Evolutionary conservation across 1,140 invertebrate species (phyloP).

Genomic region (Rhagoletis pomonella): DNA sequence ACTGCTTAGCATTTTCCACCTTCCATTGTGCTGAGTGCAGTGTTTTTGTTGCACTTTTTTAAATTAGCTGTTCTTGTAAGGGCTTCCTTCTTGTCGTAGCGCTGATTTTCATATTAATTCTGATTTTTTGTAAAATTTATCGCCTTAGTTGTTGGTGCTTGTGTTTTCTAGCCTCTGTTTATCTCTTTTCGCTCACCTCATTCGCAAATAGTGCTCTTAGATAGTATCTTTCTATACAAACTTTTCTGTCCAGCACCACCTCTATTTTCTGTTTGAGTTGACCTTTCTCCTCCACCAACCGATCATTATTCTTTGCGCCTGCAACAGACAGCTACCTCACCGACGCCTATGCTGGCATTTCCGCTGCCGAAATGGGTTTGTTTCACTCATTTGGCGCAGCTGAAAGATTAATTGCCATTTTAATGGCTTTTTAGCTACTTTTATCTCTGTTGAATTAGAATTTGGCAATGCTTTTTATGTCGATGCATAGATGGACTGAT

Average conservation of each 20-base stretch:
- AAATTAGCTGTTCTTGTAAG: constrained; percentile 18
- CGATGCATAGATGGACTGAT: too few species aligned
- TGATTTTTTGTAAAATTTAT: neutral
- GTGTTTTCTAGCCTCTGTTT: neutral
- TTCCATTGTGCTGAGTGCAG: neutral
- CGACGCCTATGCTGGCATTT: neutral
- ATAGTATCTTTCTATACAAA: neutral
- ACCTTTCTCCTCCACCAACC: neutral
- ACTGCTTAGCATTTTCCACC: neutral
- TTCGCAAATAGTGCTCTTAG: neutral
- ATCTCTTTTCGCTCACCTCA: neutral
- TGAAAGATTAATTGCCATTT: constrained; percentile 40
- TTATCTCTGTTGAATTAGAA: constrained; percentile 24
- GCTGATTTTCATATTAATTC: neutral
- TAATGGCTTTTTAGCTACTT: constrained; percentile 35
- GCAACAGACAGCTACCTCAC: neutral
- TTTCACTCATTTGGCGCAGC: neutral
- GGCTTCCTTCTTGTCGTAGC: neutral
- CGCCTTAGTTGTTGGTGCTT: neutral
- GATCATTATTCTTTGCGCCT: neutral
- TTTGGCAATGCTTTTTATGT: neutral
- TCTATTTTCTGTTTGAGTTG: neutral
- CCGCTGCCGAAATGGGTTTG: neutral
- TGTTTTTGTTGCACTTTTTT: constrained; percentile 24
- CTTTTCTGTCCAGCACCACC: neutral